A percentile compares a stretch with the other conserved stretches of the same genome.
These are phyloP conservation scores for Hypercompe scribonia DNA, from an alignment of 2,888 invertebrate species.

Conservation along the genomic window DNA sequence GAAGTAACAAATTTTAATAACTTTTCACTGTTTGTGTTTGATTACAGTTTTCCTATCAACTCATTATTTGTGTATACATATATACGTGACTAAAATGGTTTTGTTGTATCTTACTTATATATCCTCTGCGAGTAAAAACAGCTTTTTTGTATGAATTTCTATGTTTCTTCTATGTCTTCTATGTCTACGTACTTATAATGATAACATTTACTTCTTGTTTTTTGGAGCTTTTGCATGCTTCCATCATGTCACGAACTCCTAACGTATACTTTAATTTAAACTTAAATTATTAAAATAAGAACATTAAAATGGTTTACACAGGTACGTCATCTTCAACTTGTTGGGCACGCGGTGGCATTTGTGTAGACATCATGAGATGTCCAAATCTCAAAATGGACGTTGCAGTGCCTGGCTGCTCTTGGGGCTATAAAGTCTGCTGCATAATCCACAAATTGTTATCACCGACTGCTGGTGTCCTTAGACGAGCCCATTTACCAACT, in stretches of 20 bases:
- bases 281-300: neutral
- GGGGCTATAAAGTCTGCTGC: slow-evolving; percentile 65
- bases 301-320: slow-evolving; percentile 30
- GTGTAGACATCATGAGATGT: slow-evolving; percentile 60
- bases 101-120: neutral
- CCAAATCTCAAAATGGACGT: slow-evolving; percentile 54
- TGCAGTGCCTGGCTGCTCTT: slow-evolving; percentile 60
- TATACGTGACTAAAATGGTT: slow-evolving; percentile 18
- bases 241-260: neutral
- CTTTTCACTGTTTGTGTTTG: slow-evolving; percentile 13
- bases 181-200: neutral
- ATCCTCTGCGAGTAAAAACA: neutral
- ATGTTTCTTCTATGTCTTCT: too few relatives aligned
- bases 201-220: neutral
- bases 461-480: slow-evolving; percentile 45
- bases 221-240: neutral
- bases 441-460: slow-evolving; percentile 40
- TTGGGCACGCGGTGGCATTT: slow-evolving; percentile 71
- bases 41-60: slow-evolving; percentile 20
- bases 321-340: slow-evolving; percentile 62
- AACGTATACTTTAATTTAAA: too few relatives aligned
- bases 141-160: neutral
- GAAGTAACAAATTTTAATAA: slow-evolving; percentile 18
- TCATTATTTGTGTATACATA: slow-evolving; percentile 14
- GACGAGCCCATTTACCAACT: slow-evolving; percentile 30